Conservation (phyloP, 2,888 invertebrate genomes). For the Drosophila neonasuta region DNA sequence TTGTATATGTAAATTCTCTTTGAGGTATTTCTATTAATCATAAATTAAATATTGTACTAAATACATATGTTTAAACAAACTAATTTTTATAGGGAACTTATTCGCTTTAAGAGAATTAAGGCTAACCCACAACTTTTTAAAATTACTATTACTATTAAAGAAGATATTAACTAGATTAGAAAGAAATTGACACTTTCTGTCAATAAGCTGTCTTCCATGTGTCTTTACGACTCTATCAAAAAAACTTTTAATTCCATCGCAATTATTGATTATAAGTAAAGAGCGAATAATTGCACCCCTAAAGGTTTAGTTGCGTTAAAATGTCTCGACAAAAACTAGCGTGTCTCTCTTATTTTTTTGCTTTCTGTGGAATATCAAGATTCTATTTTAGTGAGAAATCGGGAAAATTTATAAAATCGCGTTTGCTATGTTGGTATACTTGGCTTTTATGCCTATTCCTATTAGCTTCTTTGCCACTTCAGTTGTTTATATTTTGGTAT, state of each 20-base stretch:
- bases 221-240: not conserved
- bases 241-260: not conserved
- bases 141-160: too few species aligned
- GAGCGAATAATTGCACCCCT: not conserved
- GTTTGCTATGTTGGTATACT: conserved; percentile 1
- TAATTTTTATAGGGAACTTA: too few species aligned
- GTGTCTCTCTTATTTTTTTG: not conserved
- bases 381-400: not conserved
- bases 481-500: not conserved
- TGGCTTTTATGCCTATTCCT: not conserved
- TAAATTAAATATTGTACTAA: too few species aligned
- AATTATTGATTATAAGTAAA: not conserved
- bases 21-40: too few species aligned
- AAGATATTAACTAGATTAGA: not conserved
- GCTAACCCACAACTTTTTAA: too few species aligned
- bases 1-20: too few species aligned
- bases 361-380: not conserved
- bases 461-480: not conserved
- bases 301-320: not conserved
- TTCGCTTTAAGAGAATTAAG: too few species aligned
- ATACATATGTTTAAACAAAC: too few species aligned
- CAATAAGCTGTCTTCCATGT: not conserved
- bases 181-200: not conserved
- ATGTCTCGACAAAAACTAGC: not conserved
- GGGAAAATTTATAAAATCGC: conserved; percentile 3